Evolutionary conservation across 2,797 vertebrate species (phyloP).

Genomic region (Halcyon smyrnensis): DNA sequence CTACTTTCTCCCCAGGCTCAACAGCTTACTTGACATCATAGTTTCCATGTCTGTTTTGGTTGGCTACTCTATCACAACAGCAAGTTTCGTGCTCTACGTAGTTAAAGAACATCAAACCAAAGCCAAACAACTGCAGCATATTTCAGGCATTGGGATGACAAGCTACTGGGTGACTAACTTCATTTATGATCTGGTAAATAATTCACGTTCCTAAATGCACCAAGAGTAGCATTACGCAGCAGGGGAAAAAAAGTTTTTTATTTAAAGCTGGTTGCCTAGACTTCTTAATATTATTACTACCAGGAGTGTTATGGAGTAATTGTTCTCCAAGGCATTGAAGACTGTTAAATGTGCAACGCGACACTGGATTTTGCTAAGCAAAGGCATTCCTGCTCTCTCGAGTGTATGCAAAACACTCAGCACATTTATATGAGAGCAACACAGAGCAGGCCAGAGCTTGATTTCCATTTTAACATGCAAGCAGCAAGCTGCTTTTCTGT

Average conservation of each 20-base stretch:
- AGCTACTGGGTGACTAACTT: conserved; percentile 95
- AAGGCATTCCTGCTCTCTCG: not conserved
- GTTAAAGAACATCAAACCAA: conserved; percentile 92
- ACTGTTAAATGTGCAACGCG: not conserved
- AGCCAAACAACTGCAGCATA: conserved; percentile 93
- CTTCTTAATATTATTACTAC: conserved; percentile 22
- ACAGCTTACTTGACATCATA: conserved; percentile 88
- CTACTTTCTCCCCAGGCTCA: conserved; percentile 77
- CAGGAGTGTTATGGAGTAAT: not conserved
- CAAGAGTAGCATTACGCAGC: not conserved
- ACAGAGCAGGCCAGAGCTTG: conserved; percentile 2
- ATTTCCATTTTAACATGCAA: conserved; percentile 17
- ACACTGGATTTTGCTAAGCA: not conserved
- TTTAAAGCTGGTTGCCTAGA: conserved; percentile 6
- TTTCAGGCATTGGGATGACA: conserved; percentile 90
- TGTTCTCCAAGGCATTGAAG: conserved; percentile 27
- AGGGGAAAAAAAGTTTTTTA: not conserved
- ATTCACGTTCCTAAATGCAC: conserved; percentile 18
- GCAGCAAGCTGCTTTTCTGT: conserved; percentile 7
- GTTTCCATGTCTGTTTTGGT: conserved; percentile 90
- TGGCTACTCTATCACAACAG: conserved; percentile 92
- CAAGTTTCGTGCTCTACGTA: conserved; percentile 93
- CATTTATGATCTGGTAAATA: conserved; percentile 94
- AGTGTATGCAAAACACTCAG: conserved; percentile 14
- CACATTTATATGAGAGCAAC: not conserved